Evolutionary conservation across 2,113 vertebrate species (phyloP).

Genomic region (Telmatochromis brichardi): DNA sequence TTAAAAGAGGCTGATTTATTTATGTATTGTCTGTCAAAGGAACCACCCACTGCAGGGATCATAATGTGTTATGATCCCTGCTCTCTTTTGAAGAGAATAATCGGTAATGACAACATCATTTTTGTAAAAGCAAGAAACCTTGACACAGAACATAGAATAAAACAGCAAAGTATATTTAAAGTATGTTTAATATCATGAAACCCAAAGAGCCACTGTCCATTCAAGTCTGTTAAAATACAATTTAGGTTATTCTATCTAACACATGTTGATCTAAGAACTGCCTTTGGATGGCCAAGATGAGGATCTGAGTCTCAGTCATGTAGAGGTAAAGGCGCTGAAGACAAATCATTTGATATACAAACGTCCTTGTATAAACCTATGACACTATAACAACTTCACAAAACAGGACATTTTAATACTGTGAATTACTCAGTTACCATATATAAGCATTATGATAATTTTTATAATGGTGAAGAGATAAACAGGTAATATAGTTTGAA

Average conservation of each 20-base stretch:
- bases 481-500: background rate
- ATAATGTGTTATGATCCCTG: background rate
- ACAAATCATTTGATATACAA: background rate
- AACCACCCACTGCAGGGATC: background rate
- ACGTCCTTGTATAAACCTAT: background rate
- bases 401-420: background rate
- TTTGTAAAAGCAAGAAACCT: background rate
- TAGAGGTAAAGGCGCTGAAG: fast-evolving
- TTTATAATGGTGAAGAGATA: background rate
- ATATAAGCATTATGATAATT: background rate
- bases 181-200: background rate
- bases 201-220: background rate
- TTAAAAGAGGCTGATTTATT: background rate
- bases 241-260: background rate
- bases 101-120: background rate
- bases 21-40: background rate
- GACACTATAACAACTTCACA: background rate
- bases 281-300: background rate
- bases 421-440: background rate
- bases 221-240: background rate
- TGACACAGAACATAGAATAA: background rate
- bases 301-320: background rate
- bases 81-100: background rate
- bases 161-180: background rate
- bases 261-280: background rate